phyloP scores from a whole-genome alignment of 1,140 invertebrate genomes.

The Dreissena polymorpha region DNA sequence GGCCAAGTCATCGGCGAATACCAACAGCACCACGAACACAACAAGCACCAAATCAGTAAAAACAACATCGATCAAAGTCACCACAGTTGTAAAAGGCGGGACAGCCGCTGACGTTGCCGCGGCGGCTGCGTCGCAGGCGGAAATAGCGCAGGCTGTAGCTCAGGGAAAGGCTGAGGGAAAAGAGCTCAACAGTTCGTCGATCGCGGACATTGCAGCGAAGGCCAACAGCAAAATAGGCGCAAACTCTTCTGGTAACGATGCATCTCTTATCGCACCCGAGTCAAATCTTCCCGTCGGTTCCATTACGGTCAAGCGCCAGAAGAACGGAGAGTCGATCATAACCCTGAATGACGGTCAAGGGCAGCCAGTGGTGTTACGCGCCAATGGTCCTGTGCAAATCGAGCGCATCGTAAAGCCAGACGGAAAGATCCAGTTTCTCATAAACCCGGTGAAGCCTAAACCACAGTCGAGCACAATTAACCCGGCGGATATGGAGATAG shows the following conservation, averaged over 20 bases:
- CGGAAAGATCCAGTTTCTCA: conserved; percentile 43
- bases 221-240: neutral
- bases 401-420: conserved; percentile 46
- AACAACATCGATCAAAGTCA: conserved; percentile 43
- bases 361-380: conserved; percentile 42
- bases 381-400: conserved; percentile 42
- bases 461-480: neutral
- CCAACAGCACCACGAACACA: conserved; percentile 36
- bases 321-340: conserved; percentile 46
- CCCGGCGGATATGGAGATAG: conserved; percentile 12
- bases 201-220: conserved; percentile 1
- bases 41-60: conserved; percentile 53
- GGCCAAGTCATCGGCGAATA: neutral
- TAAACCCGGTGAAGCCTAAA: conserved; percentile 32
- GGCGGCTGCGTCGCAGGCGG: conserved; percentile 33
- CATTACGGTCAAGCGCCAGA: conserved; percentile 23
- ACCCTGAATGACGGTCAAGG: conserved; percentile 41
- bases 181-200: conserved; percentile 11
- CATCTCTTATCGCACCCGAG: neutral
- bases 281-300: conserved; percentile 26
- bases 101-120: conserved; percentile 31
- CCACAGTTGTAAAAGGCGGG: conserved; percentile 40
- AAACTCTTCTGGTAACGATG: neutral
- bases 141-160: conserved; percentile 42
- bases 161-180: conserved; percentile 20